Conservation (phyloP, 53 echinoderm and acorn worm species). For the Paelopatides confundens region DNA sequence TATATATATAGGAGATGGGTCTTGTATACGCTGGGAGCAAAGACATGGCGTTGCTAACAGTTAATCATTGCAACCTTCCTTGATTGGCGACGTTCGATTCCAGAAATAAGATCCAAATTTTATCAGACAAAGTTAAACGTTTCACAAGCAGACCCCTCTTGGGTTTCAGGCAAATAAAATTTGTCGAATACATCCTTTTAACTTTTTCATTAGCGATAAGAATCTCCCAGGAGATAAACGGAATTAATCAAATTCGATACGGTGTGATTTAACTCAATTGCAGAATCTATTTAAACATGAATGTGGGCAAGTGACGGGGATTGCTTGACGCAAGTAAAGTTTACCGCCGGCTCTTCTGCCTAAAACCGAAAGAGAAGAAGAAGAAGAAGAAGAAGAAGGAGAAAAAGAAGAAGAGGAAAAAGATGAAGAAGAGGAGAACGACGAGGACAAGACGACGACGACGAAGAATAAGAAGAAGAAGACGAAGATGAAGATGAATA, state of each 20-base stretch:
- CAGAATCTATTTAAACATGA: conserved; percentile 43
- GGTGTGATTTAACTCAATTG: conserved; percentile 51
- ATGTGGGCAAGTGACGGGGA: conserved; percentile 13
- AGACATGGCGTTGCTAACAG: neutral
- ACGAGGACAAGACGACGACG: no score
- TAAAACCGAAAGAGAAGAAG: neutral
- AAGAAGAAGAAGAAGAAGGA: neutral
- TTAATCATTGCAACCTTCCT: neutral
- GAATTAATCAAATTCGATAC: conserved; percentile 55
- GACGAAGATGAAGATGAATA: no score
- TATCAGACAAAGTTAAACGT: conserved; percentile 29
- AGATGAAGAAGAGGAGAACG: no score
- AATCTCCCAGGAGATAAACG: conserved; percentile 49
- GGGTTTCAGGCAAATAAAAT: conserved; percentile 41
- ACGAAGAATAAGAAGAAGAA: no score
- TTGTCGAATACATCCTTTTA: conserved; percentile 44
- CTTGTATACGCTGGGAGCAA: neutral
- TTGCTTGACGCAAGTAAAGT: neutral
- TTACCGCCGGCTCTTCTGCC: neutral
- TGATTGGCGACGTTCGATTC: conserved; percentile 39
- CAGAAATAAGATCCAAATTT: conserved; percentile 35
- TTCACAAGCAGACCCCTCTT: conserved; percentile 47
- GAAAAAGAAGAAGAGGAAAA: neutral
- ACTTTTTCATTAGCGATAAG: conserved; percentile 31
- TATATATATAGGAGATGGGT: neutral